A percentile compares a stretch with the other conserved stretches of the same genome.
These are phyloP conservation scores for Plectrocnemia conspersa DNA, from an alignment of 1,140 invertebrate genomes.

Conservation along the genomic window DNA sequence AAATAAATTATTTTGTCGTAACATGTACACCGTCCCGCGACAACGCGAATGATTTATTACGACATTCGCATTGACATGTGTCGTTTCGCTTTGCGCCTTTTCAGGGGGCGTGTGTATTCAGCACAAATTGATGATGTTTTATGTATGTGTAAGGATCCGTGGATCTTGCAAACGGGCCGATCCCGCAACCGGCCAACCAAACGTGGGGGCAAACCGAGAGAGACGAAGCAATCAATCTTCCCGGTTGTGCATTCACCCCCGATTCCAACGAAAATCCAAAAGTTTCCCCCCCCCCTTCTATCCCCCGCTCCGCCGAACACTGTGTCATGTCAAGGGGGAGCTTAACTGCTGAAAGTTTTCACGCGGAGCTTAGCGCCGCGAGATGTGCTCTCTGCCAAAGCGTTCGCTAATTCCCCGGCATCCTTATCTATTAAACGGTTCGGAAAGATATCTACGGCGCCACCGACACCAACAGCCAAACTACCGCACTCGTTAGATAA, in stretches of 20 bases:
- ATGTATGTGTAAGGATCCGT: too few relatives aligned
- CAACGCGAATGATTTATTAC: too few relatives aligned
- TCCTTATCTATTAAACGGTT: constrained; percentile 37
- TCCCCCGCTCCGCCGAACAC: constrained; percentile 8
- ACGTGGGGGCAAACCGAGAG: background rate
- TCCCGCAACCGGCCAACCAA: background rate
- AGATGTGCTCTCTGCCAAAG: constrained; percentile 31
- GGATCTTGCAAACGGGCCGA: too few relatives aligned
- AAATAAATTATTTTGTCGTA: too few relatives aligned
- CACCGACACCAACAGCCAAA: constrained; percentile 16
- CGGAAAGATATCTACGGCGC: constrained; percentile 32
- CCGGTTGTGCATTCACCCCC: constrained; percentile 23
- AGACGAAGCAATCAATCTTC: constrained; percentile 25
- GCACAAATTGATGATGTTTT: too few relatives aligned
- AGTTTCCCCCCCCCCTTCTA: constrained; percentile 19
- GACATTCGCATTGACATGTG: too few relatives aligned
- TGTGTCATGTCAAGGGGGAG: constrained; percentile 26
- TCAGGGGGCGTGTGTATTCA: too few relatives aligned
- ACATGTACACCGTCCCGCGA: too few relatives aligned
- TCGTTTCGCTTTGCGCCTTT: too few relatives aligned
- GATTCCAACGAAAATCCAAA: constrained; percentile 16
- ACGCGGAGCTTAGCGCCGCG: constrained; percentile 27
- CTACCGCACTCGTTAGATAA: constrained; percentile 30
- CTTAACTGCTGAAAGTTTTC: constrained; percentile 34
- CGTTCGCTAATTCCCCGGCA: constrained; percentile 34